These are phyloP conservation scores for Lasioglossum vierecki DNA, from an alignment of 2,888 invertebrate species.

Conservation along the genomic window DNA sequence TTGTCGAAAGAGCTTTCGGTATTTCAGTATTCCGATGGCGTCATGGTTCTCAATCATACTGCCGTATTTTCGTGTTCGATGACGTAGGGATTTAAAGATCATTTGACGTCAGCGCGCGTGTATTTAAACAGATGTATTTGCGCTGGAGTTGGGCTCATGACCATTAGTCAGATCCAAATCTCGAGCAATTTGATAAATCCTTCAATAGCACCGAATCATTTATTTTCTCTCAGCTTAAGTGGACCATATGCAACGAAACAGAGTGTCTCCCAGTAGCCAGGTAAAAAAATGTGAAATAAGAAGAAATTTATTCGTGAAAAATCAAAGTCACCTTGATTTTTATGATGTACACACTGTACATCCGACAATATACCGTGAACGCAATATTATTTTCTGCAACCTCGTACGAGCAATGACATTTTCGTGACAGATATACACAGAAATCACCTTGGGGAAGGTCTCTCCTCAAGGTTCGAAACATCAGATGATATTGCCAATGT, in stretches of 20 bases:
- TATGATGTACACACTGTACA: no score
- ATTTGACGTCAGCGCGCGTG: conserved; percentile 49
- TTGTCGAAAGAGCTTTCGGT: conserved; percentile 2
- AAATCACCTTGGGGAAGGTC: conserved; percentile 55
- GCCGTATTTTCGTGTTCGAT: conserved; percentile 48
- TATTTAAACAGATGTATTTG: conserved; percentile 56
- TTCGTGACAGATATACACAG: conserved; percentile 52
- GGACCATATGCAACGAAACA: neutral
- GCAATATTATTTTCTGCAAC: conserved; percentile 26
- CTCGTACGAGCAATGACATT: conserved; percentile 62
- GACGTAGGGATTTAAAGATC: conserved; percentile 60
- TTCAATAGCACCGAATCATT: neutral
- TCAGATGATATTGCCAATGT: conserved; percentile 65
- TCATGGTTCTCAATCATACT: conserved; percentile 27
- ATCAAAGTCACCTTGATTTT: no score
- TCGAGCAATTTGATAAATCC: conserved; percentile 40
- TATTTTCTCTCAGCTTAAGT: neutral
- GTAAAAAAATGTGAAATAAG: no score
- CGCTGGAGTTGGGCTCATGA: conserved; percentile 22
- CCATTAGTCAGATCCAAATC: conserved; percentile 40
- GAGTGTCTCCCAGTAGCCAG: no score
- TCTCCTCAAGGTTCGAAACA: conserved; percentile 54
- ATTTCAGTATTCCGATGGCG: conserved; percentile 27
- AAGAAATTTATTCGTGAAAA: no score
- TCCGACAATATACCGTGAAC: conserved; percentile 5